phyloP scores from a whole-genome alignment of 1,140 invertebrate genomes.

The Caenorhabditis remanei region DNA sequence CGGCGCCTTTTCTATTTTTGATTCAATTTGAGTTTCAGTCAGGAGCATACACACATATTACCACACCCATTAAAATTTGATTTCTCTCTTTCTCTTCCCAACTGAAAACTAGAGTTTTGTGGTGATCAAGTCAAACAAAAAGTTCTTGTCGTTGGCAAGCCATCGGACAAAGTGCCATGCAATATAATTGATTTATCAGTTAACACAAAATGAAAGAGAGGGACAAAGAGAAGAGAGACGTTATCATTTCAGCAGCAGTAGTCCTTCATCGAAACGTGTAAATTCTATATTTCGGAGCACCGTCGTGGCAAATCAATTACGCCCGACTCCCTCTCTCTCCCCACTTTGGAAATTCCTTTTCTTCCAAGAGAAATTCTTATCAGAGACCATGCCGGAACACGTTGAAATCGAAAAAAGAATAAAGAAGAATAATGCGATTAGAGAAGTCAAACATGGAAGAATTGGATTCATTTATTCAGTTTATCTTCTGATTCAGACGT shows the following conservation, averaged over 20 bases:
- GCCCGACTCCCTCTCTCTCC: not conserved
- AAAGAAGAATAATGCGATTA: slow-evolving; percentile 38
- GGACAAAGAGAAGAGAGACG: not conserved
- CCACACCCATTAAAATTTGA: slow-evolving; percentile 26
- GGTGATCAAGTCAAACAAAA: slow-evolving; percentile 18
- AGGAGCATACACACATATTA: slow-evolving; percentile 22
- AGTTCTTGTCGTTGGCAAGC: not conserved
- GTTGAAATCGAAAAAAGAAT: slow-evolving; percentile 16
- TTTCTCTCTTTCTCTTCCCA: not conserved
- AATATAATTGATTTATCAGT: slow-evolving; percentile 52
- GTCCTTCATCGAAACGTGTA: slow-evolving; percentile 51
- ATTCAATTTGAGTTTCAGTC: slow-evolving; percentile 17
- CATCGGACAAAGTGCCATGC: not conserved
- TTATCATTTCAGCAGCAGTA: slow-evolving; percentile 32
- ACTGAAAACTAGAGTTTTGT: slow-evolving; percentile 42
- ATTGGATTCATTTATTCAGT: slow-evolving; percentile 16
- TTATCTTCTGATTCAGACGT: not conserved
- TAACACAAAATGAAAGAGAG: slow-evolving; percentile 9
- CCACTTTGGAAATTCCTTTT: not conserved
- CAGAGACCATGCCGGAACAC: slow-evolving; percentile 16
- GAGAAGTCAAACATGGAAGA: not conserved
- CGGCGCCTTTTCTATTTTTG: slow-evolving; percentile 5
- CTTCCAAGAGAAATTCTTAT: not conserved
- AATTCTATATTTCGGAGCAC: not conserved
- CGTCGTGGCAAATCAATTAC: slow-evolving; percentile 41